phyloP scores from a whole-genome alignment of 2,113 vertebrate genomes.

The Nesogale talazaci region DNA sequence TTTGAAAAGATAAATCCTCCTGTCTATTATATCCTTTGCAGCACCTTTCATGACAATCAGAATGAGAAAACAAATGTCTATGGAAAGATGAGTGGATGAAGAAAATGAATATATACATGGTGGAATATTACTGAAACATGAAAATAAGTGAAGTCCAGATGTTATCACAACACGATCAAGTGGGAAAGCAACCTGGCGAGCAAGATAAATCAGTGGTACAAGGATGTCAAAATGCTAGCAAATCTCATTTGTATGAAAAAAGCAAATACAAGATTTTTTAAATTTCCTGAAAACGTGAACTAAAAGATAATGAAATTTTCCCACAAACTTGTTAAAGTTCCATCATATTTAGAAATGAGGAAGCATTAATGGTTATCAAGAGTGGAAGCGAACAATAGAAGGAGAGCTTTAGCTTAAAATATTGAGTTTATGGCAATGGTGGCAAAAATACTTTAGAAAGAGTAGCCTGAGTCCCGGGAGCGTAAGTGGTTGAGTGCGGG shows the following conservation, averaged over 20 bases:
- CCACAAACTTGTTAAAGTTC: too few relatives aligned
- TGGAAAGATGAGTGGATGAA: neutral
- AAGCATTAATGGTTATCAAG: neutral
- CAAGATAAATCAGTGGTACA: neutral
- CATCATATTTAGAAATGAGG: neutral
- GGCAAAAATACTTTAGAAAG: neutral
- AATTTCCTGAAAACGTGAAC: too few relatives aligned
- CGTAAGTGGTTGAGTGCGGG: too few relatives aligned
- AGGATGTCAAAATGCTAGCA: neutral
- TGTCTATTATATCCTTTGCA: neutral
- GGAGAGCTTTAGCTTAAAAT: neutral
- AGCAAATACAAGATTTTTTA: neutral
- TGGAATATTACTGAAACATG: neutral
- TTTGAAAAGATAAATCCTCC: slow-evolving; percentile 6
- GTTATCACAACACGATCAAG: neutral
- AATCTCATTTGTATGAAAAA: neutral
- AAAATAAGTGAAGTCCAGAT: neutral
- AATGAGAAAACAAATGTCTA: neutral
- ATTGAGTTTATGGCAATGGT: neutral
- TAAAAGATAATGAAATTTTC: too few relatives aligned
- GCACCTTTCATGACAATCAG: neutral
- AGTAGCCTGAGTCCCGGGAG: too few relatives aligned
- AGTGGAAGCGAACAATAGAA: neutral
- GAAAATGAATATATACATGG: neutral
- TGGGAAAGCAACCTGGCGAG: neutral